Evolutionary conservation across 1,140 invertebrate species (phyloP).

Genomic region (Drosophila asahinai): DNA sequence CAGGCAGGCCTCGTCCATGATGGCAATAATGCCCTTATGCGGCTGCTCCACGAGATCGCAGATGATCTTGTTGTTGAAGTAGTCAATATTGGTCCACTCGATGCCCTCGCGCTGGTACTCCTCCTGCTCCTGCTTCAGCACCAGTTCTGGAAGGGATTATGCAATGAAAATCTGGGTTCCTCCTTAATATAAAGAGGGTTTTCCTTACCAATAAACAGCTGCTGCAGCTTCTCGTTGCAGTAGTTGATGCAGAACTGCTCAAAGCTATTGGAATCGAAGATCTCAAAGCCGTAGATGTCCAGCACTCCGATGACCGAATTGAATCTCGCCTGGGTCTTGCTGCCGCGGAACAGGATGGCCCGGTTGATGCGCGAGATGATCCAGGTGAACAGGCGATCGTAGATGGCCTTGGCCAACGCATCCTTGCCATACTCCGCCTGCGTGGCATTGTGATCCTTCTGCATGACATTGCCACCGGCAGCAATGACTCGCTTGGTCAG

Average conservation of each 20-base stretch:
- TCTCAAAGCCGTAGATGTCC: conserved; percentile 99
- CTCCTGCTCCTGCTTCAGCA: conserved; percentile 98
- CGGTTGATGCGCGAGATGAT: conserved; percentile 96
- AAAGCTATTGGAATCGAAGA: conserved; percentile 97
- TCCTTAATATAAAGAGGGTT: fast-evolving
- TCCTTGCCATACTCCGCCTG: conserved; percentile 96
- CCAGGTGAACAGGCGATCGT: conserved; percentile 96
- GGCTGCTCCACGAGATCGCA: conserved; percentile 96
- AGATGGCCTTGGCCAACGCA: conserved; percentile 97
- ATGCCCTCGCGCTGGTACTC: conserved; percentile 97
- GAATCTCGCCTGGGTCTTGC: conserved; percentile 74
- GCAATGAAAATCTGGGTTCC: not conserved
- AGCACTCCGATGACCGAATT: conserved; percentile 97
- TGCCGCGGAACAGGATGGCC: conserved; percentile 87
- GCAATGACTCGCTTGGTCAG: conserved; percentile 95
- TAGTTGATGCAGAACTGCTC: conserved; percentile 98
- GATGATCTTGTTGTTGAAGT: conserved; percentile 97
- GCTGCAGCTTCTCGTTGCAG: conserved; percentile 98
- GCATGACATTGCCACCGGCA: conserved; percentile 96
- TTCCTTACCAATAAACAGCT: conserved; percentile 95
- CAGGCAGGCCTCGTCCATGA: conserved; percentile 97
- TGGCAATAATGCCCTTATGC: conserved; percentile 96
- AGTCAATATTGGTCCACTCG: conserved; percentile 95
- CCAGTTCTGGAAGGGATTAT: conserved; percentile 89
- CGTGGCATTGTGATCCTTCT: conserved; percentile 93